A percentile compares a stretch with the other conserved stretches of the same genome.
phyloP scores from a whole-genome alignment of 2,888 invertebrate genomes.

The Aproaerema taeniolella region DNA sequence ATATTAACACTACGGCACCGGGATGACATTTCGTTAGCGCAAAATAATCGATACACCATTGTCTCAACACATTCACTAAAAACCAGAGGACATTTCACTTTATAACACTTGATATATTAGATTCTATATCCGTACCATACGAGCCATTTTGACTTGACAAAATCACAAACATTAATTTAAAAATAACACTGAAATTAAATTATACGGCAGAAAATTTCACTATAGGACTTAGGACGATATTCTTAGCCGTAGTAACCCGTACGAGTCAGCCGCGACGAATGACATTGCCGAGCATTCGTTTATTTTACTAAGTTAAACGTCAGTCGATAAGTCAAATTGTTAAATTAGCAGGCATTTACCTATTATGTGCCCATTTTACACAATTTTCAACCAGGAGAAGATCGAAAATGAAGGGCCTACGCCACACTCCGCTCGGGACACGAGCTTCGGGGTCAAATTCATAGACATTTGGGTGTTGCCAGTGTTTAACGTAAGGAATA shows the following conservation, averaged over 20 bases:
- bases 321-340: conserved; percentile 17
- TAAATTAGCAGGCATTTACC: conserved; percentile 59
- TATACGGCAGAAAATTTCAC: conserved; percentile 54
- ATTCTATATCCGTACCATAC: conserved; percentile 27
- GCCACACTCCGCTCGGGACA: conserved; percentile 71
- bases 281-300: conserved; percentile 38
- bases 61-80: conserved; percentile 72
- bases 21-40: conserved; percentile 76
- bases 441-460: conserved; percentile 78
- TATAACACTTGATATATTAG: conserved; percentile 34
- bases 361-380: conserved; percentile 77
- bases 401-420: conserved; percentile 72
- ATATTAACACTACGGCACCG: conserved; percentile 74
- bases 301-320: conserved; percentile 20
- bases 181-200: conserved; percentile 58
- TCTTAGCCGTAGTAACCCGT: conserved; percentile 63
- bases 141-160: conserved; percentile 25
- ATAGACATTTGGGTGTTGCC: conserved; percentile 72
- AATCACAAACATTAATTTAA: conserved; percentile 35
- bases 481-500: conserved; percentile 21
- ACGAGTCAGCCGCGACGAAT: conserved; percentile 51
- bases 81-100: conserved; percentile 44
- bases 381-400: conserved; percentile 63
- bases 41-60: conserved; percentile 78
- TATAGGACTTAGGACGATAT: conserved; percentile 68